phyloP scores from a whole-genome alignment of 2,888 invertebrate genomes.

The Epicampocera succincta region DNA sequence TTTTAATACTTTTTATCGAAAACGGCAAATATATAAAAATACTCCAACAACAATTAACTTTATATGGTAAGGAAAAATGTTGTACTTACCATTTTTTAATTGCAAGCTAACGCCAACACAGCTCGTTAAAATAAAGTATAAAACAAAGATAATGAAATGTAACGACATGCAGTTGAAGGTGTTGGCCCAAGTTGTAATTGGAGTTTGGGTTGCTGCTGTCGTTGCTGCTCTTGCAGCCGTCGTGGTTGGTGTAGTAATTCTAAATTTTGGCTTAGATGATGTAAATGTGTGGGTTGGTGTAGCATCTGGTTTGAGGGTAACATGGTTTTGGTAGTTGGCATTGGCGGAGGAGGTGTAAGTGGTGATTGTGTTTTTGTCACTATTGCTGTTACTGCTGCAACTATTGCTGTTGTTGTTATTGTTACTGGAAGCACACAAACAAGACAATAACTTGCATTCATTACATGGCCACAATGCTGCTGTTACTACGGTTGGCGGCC shows the following conservation, averaged over 20 bases:
- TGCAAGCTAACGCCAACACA: slow-evolving; percentile 72
- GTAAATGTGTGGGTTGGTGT: slow-evolving; percentile 19
- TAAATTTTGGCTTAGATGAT: slow-evolving; percentile 38
- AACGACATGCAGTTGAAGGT: slow-evolving; percentile 62
- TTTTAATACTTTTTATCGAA: not conserved
- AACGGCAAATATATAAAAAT: slow-evolving; percentile 3
- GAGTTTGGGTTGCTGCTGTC: slow-evolving; percentile 29
- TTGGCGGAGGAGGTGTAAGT: slow-evolving; percentile 32
- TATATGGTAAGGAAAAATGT: slow-evolving; percentile 43
- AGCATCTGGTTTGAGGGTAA: slow-evolving; percentile 9
- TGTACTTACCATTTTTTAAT: slow-evolving; percentile 73
- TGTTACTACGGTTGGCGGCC: not conserved
- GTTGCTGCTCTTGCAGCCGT: not conserved
- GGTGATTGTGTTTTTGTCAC: slow-evolving; percentile 23
- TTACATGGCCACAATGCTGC: slow-evolving; percentile 31
- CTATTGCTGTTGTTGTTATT: slow-evolving; percentile 36
- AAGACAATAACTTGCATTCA: slow-evolving; percentile 40
- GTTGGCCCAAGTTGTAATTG: slow-evolving; percentile 39
- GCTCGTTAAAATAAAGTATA: slow-evolving; percentile 70
- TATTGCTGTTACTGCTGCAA: slow-evolving; percentile 19
- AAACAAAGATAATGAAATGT: slow-evolving; percentile 68
- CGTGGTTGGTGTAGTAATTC: slow-evolving; percentile 11
- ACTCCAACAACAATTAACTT: slow-evolving; percentile 12
- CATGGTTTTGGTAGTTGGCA: slow-evolving; percentile 28
- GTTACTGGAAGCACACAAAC: slow-evolving; percentile 47